Evolutionary conservation across 2,113 vertebrate species (phyloP).

Genomic region (Zingel zingel): DNA sequence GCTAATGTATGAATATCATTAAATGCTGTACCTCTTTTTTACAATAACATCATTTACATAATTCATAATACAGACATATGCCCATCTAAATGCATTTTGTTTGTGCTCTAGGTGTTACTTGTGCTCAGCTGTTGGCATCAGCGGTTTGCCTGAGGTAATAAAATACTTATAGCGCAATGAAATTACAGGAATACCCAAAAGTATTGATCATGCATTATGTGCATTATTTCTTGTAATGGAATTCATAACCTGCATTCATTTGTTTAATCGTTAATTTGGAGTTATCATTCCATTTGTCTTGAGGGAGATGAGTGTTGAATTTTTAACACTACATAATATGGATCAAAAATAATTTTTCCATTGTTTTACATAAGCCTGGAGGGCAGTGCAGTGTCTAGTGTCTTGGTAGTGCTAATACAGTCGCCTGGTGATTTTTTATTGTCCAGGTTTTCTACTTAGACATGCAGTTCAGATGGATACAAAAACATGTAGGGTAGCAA

Average conservation of each 20-base stretch:
- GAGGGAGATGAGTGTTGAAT: slow-evolving; percentile 14
- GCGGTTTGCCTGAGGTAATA: slow-evolving; percentile 6
- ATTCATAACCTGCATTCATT: background rate
- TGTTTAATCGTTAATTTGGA: background rate
- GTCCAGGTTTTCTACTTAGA: background rate
- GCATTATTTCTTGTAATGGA: background rate
- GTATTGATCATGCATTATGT: background rate
- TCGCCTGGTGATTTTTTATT: background rate
- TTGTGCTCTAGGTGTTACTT: background rate
- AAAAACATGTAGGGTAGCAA: no score
- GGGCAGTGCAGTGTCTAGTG: background rate
- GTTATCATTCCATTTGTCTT: background rate
- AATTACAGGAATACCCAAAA: background rate
- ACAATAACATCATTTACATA: background rate
- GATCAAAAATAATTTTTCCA: background rate
- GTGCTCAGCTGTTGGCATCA: slow-evolving; percentile 17
- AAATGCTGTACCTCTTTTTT: background rate
- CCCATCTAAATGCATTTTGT: background rate
- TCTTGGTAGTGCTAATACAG: background rate
- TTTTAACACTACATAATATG: background rate
- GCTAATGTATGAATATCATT: background rate
- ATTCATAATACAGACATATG: background rate
- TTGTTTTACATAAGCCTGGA: background rate
- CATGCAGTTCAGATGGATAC: no score
- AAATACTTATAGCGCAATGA: background rate